Evolutionary conservation across 2,888 invertebrate genomes (phyloP).

Genomic region (Coelogynopora nodosa): DNA sequence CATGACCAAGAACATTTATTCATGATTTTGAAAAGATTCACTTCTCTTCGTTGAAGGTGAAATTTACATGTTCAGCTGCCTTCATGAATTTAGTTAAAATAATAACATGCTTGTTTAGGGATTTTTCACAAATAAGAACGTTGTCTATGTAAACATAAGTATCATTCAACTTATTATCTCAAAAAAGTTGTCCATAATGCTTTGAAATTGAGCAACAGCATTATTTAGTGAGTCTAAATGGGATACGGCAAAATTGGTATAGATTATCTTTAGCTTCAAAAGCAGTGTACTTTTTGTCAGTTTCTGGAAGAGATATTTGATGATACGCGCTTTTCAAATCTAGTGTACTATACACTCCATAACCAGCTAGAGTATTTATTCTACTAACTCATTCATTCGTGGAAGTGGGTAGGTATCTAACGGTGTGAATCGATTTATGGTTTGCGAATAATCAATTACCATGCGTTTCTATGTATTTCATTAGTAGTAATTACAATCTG

Average conservation of each 20-base stretch:
- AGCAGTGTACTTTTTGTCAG: constrained; percentile 32
- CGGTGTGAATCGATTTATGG: constrained; percentile 49
- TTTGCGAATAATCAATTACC: constrained; percentile 48
- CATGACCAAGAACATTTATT: constrained; percentile 11
- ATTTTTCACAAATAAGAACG: background rate
- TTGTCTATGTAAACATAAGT: constrained; percentile 9
- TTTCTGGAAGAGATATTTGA: background rate
- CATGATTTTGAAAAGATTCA: background rate
- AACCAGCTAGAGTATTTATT: background rate
- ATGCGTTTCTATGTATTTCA: constrained; percentile 45
- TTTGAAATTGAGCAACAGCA: constrained; percentile 21
- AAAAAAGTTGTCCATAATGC: constrained; percentile 29
- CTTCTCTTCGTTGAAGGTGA: constrained; percentile 18
- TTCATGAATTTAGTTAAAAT: constrained; percentile 10
- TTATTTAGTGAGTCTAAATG: constrained; percentile 29
- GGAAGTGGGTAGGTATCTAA: constrained; percentile 49
- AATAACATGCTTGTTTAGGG: constrained; percentile 13
- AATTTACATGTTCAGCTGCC: background rate
- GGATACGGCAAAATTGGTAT: constrained; percentile 34
- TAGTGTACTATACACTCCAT: constrained; percentile 21
- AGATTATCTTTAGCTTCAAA: constrained; percentile 32
- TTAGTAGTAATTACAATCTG: constrained; percentile 47
- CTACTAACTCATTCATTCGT: too few relatives aligned
- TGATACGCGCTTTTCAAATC: constrained; percentile 39
- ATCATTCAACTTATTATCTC: constrained; percentile 23